Percentiles rank a stretch among this genome's conserved stretches.
These are phyloP conservation scores for Urosaurus nigricauda DNA, from an alignment of 2,797 vertebrate genomes.

Conservation along the genomic window DNA sequence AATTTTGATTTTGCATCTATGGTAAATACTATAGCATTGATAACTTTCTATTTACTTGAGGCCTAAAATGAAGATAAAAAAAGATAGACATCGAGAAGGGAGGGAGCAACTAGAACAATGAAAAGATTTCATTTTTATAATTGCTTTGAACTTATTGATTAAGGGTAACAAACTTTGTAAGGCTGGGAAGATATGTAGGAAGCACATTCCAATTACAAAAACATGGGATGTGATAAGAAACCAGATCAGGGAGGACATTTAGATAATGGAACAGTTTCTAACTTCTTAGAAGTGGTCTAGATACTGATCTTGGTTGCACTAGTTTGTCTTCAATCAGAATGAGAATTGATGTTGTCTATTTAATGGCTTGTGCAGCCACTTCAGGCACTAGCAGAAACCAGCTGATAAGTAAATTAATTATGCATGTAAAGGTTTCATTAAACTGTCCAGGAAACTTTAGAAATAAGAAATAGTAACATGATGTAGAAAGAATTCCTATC, in stretches of 20 bases:
- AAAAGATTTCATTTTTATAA: neutral
- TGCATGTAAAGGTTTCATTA: conserved; percentile 30
- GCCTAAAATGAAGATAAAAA: neutral
- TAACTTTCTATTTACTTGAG: neutral
- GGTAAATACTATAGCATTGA: neutral
- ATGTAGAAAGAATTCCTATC: neutral
- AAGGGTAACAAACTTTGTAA: neutral
- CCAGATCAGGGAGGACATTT: conserved; percentile 22
- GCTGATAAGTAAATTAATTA: conserved; percentile 18
- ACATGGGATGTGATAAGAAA: conserved; percentile 3
- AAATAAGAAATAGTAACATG: neutral
- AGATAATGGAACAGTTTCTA: conserved; percentile 9
- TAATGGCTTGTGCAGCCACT: conserved; percentile 12
- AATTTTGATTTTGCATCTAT: too few relatives aligned
- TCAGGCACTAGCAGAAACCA: conserved; percentile 4
- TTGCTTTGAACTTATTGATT: conserved; percentile 5
- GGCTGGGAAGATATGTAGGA: conserved; percentile 27
- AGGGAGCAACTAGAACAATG: neutral
- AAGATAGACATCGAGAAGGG: neutral
- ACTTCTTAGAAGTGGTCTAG: conserved; percentile 35
- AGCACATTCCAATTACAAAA: neutral
- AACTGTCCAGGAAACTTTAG: neutral
- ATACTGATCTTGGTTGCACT: conserved; percentile 30
- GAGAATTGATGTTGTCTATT: neutral
- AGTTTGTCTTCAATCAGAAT: conserved; percentile 1